Base-by-base conservation (phyloP, 2,888 invertebrate species). In the Acanthoscelides obtectus region DNA sequence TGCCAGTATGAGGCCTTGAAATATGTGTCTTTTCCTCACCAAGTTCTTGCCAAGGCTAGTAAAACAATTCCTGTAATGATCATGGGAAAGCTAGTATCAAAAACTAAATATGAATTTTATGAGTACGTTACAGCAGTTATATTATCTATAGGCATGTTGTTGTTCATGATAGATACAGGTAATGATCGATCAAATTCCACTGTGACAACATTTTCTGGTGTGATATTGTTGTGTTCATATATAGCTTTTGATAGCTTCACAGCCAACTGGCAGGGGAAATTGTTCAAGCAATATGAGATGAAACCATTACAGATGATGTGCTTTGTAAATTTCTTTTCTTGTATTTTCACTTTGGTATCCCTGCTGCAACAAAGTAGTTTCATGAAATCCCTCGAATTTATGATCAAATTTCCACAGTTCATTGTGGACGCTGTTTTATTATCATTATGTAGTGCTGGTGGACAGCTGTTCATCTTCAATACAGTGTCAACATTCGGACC, bases 1-100 rank as follows among this genome's bases (percentile, higher is more conserved):
- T 99, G 97, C 86, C 99, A 99, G 86, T 99, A 99, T 84, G 99
- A 99, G 87, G 99, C 99, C 22, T 88, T 99, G 67, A 99, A 99
- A 85, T 99, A 94, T 86, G 97, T 99, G 81, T 97, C 95, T 82
- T 99, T 99, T 85, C 99, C 99, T 0, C 97, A 98, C 68, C 98
- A 99, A 89, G 96, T 95, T 77, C 85, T 97, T 76, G 96, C 97
- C 0, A 99, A 99, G 87, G 97, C 99, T n/a, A 97, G 96, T 77
- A 99, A 99, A 88, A 94, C 97, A 77, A 95, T 98, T 80, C 97
- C 97, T 0, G 98, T 99, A 68, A 99, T 99, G 99, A 84, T 98
- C 82, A 99, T 99, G 98, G 98, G 98, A 22, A 94, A 94, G 87
- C 85, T 98, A 73, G 90, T 99, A 71, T 95, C 96, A 0, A 91